These are phyloP conservation scores for Matsumyia berberina DNA, from an alignment of 2,888 invertebrate species.

Conservation along the genomic window DNA sequence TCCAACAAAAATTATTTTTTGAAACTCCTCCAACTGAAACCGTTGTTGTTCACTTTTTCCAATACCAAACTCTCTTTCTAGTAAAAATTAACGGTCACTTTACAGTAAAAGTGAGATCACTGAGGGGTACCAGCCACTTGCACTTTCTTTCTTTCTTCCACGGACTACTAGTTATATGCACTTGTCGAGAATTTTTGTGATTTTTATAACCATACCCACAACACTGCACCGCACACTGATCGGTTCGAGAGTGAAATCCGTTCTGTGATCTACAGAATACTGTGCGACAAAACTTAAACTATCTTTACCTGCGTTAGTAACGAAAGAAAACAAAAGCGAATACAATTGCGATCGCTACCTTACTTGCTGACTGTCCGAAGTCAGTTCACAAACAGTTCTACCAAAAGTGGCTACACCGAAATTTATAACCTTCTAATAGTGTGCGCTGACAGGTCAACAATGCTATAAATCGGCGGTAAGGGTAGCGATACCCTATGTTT, in stretches of 20 bases:
- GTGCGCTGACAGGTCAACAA: slow-evolving; percentile 15
- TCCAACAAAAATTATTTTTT: too few relatives aligned
- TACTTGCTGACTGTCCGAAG: slow-evolving; percentile 79
- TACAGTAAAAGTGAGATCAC: too few relatives aligned
- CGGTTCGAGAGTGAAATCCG: slow-evolving; percentile 31
- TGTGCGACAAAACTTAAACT: background rate
- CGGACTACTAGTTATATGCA: background rate
- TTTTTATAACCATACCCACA: slow-evolving; percentile 1
- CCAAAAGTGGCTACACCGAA: slow-evolving; percentile 81
- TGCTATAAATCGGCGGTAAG: slow-evolving; percentile 30
- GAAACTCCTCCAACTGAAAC: too few relatives aligned
- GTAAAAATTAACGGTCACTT: too few relatives aligned
- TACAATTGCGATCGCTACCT: slow-evolving; percentile 41
- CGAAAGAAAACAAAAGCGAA: too few relatives aligned
- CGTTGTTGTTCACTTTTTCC: too few relatives aligned
- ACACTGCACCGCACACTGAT: slow-evolving; percentile 16
- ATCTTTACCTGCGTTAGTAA: background rate
- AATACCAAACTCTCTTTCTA: too few relatives aligned
- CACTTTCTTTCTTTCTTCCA: background rate
- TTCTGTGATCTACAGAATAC: slow-evolving; percentile 6
- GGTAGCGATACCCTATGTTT: slow-evolving; percentile 50
- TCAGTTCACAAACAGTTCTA: slow-evolving; percentile 81
- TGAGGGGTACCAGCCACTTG: too few relatives aligned
- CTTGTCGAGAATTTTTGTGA: background rate
- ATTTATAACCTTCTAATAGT: slow-evolving; percentile 79